Conservation (phyloP, 2,113 vertebrate species). For the Anarhynchus alexandrinus region DNA sequence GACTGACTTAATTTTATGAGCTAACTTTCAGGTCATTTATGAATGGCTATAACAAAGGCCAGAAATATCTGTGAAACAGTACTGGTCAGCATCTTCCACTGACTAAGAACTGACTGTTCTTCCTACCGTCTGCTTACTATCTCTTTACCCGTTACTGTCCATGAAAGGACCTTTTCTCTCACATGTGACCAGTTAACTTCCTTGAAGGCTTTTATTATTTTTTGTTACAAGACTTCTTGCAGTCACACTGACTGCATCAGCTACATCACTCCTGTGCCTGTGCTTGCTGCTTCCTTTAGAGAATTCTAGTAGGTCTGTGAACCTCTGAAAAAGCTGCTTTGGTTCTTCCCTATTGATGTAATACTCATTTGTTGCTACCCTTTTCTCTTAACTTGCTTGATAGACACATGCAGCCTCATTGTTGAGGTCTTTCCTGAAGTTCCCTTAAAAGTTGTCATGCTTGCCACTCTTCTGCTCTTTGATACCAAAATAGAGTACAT, state of each 20-base stretch:
- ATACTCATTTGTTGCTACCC: background rate
- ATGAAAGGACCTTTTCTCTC: background rate
- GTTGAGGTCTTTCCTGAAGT: background rate
- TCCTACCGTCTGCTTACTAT: background rate
- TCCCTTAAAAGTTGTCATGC: background rate
- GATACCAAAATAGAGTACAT: background rate
- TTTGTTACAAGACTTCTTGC: background rate
- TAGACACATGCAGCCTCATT: background rate
- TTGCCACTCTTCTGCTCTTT: background rate
- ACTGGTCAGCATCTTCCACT: background rate
- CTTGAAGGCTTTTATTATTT: background rate
- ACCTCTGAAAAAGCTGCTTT: background rate
- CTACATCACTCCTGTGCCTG: background rate
- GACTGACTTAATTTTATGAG: background rate
- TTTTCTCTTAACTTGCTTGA: background rate
- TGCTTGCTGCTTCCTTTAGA: background rate
- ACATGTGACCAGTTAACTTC: background rate
- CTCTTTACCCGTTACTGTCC: background rate
- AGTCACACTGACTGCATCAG: background rate
- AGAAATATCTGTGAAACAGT: background rate
- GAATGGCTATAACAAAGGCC: background rate
- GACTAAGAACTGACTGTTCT: background rate
- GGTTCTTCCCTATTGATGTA: background rate
- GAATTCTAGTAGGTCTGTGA: background rate
- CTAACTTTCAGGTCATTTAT: background rate